Evolutionary conservation across 2,888 invertebrate species (phyloP).

Genomic region (Ernsta delagoae): DNA sequence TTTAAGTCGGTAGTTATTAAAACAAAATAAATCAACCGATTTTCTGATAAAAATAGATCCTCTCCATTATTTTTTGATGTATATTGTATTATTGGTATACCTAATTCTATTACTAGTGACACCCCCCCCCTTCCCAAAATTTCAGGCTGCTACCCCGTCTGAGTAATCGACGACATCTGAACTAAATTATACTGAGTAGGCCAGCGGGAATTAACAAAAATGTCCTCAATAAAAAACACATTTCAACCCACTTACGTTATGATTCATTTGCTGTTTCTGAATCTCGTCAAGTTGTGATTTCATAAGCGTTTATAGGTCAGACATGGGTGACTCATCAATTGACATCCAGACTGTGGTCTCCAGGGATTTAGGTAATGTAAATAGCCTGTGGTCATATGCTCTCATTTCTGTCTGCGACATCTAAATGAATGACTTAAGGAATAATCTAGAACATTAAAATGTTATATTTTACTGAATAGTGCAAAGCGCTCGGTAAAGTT

Average conservation of each 20-base stretch:
- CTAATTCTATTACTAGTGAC: too few species aligned
- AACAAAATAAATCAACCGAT: too few species aligned
- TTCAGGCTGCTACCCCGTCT: too few species aligned
- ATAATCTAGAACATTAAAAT: too few species aligned
- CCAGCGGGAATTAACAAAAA: not conserved
- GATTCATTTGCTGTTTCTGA: conserved; percentile 26
- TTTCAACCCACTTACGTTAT: conserved; percentile 13
- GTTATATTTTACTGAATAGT: too few species aligned
- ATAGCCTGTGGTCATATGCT: not conserved
- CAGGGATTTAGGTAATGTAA: conserved; percentile 1
- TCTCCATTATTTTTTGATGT: too few species aligned
- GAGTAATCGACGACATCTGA: conserved; percentile 22
- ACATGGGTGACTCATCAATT: conserved; percentile 14
- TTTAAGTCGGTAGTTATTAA: too few species aligned
- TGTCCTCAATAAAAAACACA: conserved; percentile 15
- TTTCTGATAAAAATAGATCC: too few species aligned
- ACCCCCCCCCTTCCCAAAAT: too few species aligned
- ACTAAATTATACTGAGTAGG: not conserved
- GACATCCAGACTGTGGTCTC: conserved; percentile 6
- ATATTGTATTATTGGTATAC: too few species aligned
- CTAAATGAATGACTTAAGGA: too few species aligned
- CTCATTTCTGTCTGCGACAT: not conserved
- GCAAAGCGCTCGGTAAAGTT: too few species aligned
- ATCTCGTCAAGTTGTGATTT: conserved; percentile 25
- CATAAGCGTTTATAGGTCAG: conserved; percentile 31